phyloP scores from a whole-genome alignment of 1,140 invertebrate genomes.

The Atta texana region DNA sequence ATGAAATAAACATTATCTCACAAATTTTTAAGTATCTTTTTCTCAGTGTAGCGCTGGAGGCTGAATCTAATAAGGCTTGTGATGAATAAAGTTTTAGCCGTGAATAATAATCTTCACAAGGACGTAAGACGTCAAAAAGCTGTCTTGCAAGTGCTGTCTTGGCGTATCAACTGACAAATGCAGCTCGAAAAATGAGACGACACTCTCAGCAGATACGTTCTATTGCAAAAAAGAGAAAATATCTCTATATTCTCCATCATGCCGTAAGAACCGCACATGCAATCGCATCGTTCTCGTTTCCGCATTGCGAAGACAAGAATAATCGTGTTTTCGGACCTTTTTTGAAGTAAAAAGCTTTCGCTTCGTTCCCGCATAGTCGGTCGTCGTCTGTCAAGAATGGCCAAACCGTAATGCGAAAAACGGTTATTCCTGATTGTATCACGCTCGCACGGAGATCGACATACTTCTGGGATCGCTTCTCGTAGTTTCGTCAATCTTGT shows the following conservation, averaged over 20 bases:
- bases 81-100: slow-evolving; percentile 28
- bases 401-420: slow-evolving; percentile 5
- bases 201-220: slow-evolving; percentile 77
- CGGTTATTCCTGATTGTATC: slow-evolving; percentile 38
- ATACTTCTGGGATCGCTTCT: slow-evolving; percentile 32
- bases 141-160: not conserved
- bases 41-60: not conserved
- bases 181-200: slow-evolving; percentile 40
- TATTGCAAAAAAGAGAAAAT: slow-evolving; percentile 69
- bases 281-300: slow-evolving; percentile 54
- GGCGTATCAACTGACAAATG: slow-evolving; percentile 50
- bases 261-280: slow-evolving; percentile 23
- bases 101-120: slow-evolving; percentile 69
- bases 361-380: slow-evolving; percentile 15
- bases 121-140: slow-evolving; percentile 61
- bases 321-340: slow-evolving; percentile 44
- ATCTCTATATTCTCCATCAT: slow-evolving; percentile 47
- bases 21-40: too few species aligned
- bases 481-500: slow-evolving; percentile 42
- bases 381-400: slow-evolving; percentile 13
- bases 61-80: not conserved
- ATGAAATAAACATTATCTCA: too few species aligned
- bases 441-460: not conserved
- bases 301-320: slow-evolving; percentile 17
- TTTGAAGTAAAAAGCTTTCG: slow-evolving; percentile 5